These are phyloP conservation scores for Chloebia gouldiae DNA, from an alignment of 2,113 vertebrate genomes.

Conservation along the genomic window DNA sequence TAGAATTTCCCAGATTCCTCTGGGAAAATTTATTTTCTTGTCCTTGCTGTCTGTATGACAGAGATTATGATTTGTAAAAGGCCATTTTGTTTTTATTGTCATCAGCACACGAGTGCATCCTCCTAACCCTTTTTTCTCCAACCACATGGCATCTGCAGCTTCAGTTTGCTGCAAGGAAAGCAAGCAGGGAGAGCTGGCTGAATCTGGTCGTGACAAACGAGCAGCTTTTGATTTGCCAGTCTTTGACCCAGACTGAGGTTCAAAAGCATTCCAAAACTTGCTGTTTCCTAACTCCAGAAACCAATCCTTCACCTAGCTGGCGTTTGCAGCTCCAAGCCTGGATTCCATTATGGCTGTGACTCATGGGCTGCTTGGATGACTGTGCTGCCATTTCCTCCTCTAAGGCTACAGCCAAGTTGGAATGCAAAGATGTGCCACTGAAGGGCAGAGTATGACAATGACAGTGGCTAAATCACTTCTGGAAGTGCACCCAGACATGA, in stretches of 20 bases:
- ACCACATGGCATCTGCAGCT: background rate
- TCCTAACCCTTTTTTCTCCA: background rate
- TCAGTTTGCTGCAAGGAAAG: background rate
- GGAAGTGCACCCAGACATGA: background rate
- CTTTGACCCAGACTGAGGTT: background rate
- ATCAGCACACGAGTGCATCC: background rate
- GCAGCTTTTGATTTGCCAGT: background rate
- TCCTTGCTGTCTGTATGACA: background rate
- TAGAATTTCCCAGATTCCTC: background rate
- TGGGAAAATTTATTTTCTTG: background rate
- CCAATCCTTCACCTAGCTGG: background rate
- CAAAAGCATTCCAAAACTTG: background rate
- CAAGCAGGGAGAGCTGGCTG: background rate
- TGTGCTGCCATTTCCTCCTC: background rate
- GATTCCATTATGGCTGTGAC: background rate
- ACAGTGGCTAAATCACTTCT: background rate
- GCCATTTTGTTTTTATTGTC: background rate
- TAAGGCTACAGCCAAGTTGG: fast-evolving
- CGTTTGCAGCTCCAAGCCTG: background rate
- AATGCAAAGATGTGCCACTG: background rate
- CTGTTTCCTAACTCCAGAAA: background rate
- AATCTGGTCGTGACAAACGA: background rate
- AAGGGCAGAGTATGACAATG: background rate
- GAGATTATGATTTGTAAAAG: background rate
- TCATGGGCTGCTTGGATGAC: background rate